phyloP scores from a whole-genome alignment of 92 coral and sea anemone genomes.

The Umimayanthus kanabou region DNA sequence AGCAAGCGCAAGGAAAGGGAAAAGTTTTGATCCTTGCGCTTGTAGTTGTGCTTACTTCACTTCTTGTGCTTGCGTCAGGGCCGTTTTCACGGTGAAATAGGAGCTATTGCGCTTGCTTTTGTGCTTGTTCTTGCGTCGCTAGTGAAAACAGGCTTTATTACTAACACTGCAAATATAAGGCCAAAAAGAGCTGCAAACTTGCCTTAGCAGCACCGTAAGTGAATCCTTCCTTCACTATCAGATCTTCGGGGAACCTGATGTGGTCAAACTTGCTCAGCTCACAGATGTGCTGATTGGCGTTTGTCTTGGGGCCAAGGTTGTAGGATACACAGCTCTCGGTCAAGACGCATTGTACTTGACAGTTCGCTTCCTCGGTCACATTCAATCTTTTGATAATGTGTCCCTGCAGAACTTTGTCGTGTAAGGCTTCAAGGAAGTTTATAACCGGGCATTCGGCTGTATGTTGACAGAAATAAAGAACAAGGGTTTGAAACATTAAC shows the following conservation, averaged over 20 bases:
- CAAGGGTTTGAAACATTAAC: no score
- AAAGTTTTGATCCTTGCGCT: no score
- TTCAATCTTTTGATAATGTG: slow-evolving; percentile 27
- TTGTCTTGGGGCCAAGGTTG: slow-evolving; percentile 34
- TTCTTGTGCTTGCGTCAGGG: no score
- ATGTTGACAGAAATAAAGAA: no score
- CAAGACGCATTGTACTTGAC: slow-evolving; percentile 20
- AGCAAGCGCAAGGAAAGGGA: no score
- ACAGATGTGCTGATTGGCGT: slow-evolving; percentile 14
- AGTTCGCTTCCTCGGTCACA: slow-evolving; percentile 7
- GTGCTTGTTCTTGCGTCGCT: no score
- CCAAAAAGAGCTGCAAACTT: not conserved
- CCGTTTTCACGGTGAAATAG: no score
- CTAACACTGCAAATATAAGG: no score
- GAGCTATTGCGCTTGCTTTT: no score
- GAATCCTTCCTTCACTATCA: slow-evolving; percentile 30
- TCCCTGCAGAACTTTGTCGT: slow-evolving; percentile 33
- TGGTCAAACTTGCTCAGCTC: slow-evolving; percentile 53
- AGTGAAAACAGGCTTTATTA: no score
- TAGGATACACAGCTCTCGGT: slow-evolving; percentile 34
- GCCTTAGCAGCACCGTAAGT: slow-evolving; percentile 35
- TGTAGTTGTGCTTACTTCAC: no score
- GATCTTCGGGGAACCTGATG: slow-evolving; percentile 40
- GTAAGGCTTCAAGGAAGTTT: not conserved
- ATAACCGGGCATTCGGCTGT: no score